Evolutionary conservation across 2,797 vertebrate genomes (phyloP), one percentile per base, ranked within the genome.

Genomic region (Acrocephalus scirpaceus): DNA sequence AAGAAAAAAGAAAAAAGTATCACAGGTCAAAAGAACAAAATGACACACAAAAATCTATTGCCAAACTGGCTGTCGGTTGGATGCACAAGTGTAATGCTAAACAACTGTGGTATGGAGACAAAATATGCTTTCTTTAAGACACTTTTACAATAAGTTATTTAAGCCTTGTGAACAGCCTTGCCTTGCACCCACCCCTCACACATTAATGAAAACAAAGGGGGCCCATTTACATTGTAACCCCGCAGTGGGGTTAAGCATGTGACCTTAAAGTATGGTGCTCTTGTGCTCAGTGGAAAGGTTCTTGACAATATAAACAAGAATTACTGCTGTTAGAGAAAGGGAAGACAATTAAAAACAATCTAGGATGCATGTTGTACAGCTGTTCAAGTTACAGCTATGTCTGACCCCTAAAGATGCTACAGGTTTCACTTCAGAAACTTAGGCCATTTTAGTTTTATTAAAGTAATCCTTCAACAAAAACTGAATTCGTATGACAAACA

Each of bases 271-370:
- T 96, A 98, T 96, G 97, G 97, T 97, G 97, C 32, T 92, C 97
- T 97, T 98, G 98, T 98, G 98, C 98, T 98, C 78, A n/a, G 96
- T 97, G 97, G 97, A 98, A 98, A 97, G 97, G 96, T 96, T 98
- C 97, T 98, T 98, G 97, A 98, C 98, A 98, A 98, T 97, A 97
- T 98, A 97, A 97, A 98, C 98, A 98, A 98, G 98, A 98, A 98
- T 98, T 97, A 98, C 97, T 97, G 97, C 98, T 97, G 98, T 98
- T 97, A 85, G 93, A 98, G 98, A 98, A 98, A 98, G 97, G 98
- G 96, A 97, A 98, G 98, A 98, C 98, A 99, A 99, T 98, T 98
- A 98, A 97, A 98, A 98, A 98, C 99, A 98, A 99, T 98, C 98
- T 93, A 91, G 74, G 96, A 98, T 95, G 97, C 98, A 97, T 98